phyloP scores from a whole-genome alignment of 2,888 invertebrate species.

The Lamellibrachia satsuma region DNA sequence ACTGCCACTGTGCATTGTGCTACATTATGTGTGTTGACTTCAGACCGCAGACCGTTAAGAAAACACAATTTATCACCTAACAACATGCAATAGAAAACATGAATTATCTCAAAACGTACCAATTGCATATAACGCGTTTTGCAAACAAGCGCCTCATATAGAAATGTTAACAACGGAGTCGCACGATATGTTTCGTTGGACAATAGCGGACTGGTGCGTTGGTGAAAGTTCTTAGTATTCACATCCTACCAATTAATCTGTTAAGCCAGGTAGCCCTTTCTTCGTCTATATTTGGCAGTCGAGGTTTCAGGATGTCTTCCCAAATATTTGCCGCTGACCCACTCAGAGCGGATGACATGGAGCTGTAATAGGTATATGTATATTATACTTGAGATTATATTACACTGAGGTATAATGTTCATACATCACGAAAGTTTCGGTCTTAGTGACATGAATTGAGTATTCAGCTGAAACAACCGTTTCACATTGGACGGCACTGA shows the following conservation, averaged over 20 bases:
- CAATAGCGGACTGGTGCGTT: neutral
- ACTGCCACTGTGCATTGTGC: too few species aligned
- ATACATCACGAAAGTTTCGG: too few species aligned
- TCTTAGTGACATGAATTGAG: neutral
- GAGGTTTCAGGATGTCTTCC: neutral
- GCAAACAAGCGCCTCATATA: too few species aligned
- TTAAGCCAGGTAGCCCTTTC: neutral
- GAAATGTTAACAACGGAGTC: too few species aligned
- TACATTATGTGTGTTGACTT: too few species aligned
- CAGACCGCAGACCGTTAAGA: too few species aligned
- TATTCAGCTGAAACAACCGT: neutral
- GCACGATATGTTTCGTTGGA: neutral
- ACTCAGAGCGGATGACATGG: neutral
- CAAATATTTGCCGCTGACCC: neutral
- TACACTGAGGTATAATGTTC: too few species aligned
- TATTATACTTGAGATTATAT: neutral
- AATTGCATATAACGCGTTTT: too few species aligned
- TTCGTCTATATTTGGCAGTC: neutral
- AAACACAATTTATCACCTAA: too few species aligned
- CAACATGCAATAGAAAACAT: too few species aligned
- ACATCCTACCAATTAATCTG: neutral
- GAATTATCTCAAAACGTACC: too few species aligned
- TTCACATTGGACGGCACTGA: neutral
- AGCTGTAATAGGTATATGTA: neutral
- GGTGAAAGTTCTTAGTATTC: neutral